Evolutionary conservation across 1,140 invertebrate genomes (phyloP).

Genomic region (Cheumatopsyche charites): DNA sequence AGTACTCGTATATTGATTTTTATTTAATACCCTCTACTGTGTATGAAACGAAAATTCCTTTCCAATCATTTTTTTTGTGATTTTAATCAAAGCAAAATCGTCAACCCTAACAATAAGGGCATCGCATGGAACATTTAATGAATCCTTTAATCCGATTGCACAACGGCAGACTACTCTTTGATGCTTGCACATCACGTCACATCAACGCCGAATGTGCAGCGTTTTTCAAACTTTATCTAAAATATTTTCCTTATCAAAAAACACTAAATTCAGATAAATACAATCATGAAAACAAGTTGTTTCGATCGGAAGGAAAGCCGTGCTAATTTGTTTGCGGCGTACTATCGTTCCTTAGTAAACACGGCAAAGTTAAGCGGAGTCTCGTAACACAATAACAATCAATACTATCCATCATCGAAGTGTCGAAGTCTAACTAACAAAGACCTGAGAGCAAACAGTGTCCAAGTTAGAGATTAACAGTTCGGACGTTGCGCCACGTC

Average conservation of each 20-base stretch:
- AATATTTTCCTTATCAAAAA: background rate
- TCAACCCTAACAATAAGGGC: constrained; percentile 1
- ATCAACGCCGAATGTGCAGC: background rate
- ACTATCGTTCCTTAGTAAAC: background rate
- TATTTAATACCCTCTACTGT: no score
- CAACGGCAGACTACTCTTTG: constrained; percentile 11
- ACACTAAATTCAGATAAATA: no score
- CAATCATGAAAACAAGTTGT: no score
- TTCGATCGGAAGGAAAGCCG: background rate
- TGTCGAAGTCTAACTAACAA: constrained; percentile 31
- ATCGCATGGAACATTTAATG: background rate
- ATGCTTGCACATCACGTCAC: constrained; percentile 20
- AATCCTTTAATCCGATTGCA: constrained; percentile 30
- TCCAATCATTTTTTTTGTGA: no score
- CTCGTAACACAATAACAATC: constrained; percentile 35
- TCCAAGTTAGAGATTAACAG: constrained; percentile 34
- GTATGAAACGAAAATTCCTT: no score
- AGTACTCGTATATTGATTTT: no score
- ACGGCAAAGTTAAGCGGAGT: constrained; percentile 15
- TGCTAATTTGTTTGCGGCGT: constrained; percentile 32
- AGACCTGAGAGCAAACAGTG: constrained; percentile 30
- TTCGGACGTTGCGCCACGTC: constrained; percentile 18
- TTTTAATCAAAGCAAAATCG: background rate
- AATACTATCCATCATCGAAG: constrained; percentile 39
- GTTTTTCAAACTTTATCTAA: constrained; percentile 13